Evolutionary conservation across 2,797 vertebrate genomes (phyloP).

Genomic region (Natrix natrix): DNA sequence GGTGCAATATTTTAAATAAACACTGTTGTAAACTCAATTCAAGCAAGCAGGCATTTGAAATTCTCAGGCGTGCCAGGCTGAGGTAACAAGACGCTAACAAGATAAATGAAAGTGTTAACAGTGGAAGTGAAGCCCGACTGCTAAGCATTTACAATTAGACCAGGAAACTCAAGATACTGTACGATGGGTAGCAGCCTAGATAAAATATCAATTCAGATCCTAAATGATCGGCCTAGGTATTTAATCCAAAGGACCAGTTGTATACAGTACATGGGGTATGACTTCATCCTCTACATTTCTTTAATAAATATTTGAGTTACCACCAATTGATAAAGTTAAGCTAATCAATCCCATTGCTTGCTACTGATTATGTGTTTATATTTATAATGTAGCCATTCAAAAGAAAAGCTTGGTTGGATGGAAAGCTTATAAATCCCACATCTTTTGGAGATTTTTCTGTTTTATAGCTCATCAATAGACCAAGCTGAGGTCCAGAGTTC

Average conservation of each 20-base stretch:
- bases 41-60: background rate
- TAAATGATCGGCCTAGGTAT: background rate
- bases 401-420: no score
- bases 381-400: no score
- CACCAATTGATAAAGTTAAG: background rate
- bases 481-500: no score
- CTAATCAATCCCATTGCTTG: background rate
- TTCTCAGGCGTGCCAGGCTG: background rate
- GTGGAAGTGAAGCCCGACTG: background rate
- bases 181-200: background rate
- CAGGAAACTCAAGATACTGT: background rate
- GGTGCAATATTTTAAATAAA: background rate
- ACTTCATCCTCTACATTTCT: background rate
- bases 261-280: background rate
- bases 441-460: no score
- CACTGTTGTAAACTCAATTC: background rate
- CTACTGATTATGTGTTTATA: no score
- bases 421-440: no score
- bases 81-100: background rate
- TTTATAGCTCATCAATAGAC: no score
- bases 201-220: background rate
- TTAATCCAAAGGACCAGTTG: background rate
- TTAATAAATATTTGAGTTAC: background rate
- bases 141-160: background rate
- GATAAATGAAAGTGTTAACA: background rate